phyloP scores from a whole-genome alignment of 2,113 vertebrate genomes.

The Pollachius pollachius region DNA sequence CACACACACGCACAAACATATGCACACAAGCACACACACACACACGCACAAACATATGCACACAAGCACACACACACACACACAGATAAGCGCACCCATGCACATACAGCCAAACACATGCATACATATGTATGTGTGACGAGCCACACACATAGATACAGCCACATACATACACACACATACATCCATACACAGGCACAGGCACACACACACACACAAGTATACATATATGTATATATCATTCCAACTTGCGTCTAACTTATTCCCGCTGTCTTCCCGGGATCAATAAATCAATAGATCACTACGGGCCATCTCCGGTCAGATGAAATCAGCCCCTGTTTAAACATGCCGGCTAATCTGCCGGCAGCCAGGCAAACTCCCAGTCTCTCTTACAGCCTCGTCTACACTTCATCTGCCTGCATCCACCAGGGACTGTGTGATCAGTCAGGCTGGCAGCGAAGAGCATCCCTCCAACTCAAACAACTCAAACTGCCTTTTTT shows the following conservation, averaged over 20 bases:
- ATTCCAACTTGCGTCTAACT: slow-evolving; percentile 18
- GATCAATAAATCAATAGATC: slow-evolving; percentile 53
- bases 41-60: not conserved
- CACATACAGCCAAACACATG: not conserved
- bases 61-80: not conserved
- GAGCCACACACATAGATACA: not conserved
- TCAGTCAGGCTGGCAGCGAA: slow-evolving; percentile 43
- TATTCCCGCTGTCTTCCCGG: slow-evolving; percentile 24
- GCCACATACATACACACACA: not conserved
- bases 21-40: not conserved
- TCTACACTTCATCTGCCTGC: slow-evolving; percentile 46
- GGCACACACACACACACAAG: not conserved
- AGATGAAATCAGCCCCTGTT: slow-evolving; percentile 55
- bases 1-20: not conserved
- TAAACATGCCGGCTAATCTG: slow-evolving; percentile 66
- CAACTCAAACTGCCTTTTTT: no score
- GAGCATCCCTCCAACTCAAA: no score
- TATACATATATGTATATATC: not conserved
- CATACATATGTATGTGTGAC: not conserved
- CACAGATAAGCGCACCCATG: not conserved
- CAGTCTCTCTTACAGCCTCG: slow-evolving; percentile 41
- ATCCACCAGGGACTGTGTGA: slow-evolving; percentile 46
- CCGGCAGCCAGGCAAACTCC: slow-evolving; percentile 47
- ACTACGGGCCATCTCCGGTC: slow-evolving; percentile 41
- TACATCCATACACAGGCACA: not conserved